Percentiles rank a stretch among this genome's conserved stretches.
These are phyloP conservation scores for Apis cerana DNA, from an alignment of 1,140 invertebrate species.

Conservation along the genomic window DNA sequence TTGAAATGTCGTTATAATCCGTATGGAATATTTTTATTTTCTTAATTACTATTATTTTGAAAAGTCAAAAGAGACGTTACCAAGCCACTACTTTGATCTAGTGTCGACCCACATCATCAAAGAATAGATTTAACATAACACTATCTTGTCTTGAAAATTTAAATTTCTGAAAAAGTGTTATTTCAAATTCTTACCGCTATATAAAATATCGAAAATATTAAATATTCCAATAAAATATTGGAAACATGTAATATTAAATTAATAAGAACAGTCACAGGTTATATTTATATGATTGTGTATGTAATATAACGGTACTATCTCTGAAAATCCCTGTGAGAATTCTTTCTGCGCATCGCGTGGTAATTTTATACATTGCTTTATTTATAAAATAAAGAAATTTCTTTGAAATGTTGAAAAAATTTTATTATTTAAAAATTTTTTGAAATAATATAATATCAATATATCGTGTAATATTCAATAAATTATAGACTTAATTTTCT, in stretches of 20 bases:
- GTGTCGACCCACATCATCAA: slow-evolving; percentile 31
- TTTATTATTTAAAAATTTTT: not conserved
- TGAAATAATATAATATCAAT: not conserved
- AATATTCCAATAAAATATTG: not conserved
- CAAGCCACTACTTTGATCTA: slow-evolving; percentile 1
- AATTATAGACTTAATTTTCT: not conserved
- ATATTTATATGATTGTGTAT: not conserved
- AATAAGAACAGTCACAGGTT: slow-evolving; percentile 25
- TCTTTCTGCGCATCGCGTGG: slow-evolving; percentile 30
- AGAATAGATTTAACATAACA: not conserved
- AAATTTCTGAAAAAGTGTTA: not conserved
- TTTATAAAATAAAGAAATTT: not conserved
- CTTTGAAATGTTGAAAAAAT: not conserved
- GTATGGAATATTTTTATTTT: not conserved
- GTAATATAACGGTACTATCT: slow-evolving; percentile 57
- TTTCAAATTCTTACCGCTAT: not conserved
- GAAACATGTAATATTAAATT: not conserved
- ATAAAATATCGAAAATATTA: not conserved
- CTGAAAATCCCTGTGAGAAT: not conserved
- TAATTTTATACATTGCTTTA: not conserved
- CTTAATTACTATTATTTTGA: not conserved
- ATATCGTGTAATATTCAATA: not conserved
- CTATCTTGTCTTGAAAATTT: slow-evolving; percentile 3
- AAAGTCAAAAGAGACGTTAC: not conserved
- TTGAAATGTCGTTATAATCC: not conserved